phyloP scores from a whole-genome alignment of 2,797 vertebrate genomes.

The Tokudaia muenninki region DNA sequence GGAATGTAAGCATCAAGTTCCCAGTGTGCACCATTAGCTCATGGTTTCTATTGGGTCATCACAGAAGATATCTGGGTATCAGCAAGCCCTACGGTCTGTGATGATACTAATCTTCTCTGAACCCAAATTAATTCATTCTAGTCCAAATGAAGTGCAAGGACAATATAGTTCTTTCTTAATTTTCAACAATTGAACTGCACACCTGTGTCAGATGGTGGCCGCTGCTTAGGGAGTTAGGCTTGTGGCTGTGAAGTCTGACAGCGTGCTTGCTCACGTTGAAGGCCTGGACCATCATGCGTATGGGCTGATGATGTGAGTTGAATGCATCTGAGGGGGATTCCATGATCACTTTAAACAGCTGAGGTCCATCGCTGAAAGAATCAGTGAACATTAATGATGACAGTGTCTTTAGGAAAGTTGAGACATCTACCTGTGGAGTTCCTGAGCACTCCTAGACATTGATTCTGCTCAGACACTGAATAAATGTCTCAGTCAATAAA shows the following conservation, averaged over 20 bases:
- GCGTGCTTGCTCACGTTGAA: neutral
- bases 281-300: too few relatives aligned
- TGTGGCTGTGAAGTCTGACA: too few relatives aligned
- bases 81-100: neutral
- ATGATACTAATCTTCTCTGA: constrained; percentile 16
- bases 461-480: neutral
- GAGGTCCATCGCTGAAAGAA: neutral
- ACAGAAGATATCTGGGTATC: constrained; percentile 4
- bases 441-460: neutral
- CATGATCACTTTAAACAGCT: constrained; percentile 9
- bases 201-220: too few relatives aligned
- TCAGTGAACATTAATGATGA: accelerated
- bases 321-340: constrained; percentile 31
- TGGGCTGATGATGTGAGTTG: neutral
- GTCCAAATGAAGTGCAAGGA: neutral
- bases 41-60: neutral
- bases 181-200: neutral
- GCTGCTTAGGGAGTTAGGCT: neutral
- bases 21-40: neutral
- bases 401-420: neutral
- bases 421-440: neutral
- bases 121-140: neutral
- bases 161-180: neutral
- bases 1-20: neutral
- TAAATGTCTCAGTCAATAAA: neutral